Evolutionary conservation across 1,140 invertebrate species (phyloP), one percentile per base, ranked within the genome.

Genomic region (Tetraneura akinire): DNA sequence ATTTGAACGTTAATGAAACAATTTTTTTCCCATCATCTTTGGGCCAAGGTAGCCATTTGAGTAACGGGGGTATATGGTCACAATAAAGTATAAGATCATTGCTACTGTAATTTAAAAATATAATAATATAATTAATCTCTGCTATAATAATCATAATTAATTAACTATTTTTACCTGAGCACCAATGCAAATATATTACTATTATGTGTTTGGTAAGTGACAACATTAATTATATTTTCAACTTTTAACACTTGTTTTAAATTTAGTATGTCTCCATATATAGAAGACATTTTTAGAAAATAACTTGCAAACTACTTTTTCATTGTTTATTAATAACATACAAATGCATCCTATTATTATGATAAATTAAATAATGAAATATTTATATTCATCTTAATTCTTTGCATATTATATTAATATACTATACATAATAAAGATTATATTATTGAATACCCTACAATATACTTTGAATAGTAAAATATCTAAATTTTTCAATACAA

Each of bases 41-140:
- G 1, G 74, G 74, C 74, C 74, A 78, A 47, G 74, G 74, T 32
- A 78, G 47, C 53, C 55, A 78, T 45, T 78, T 78, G 16, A 78
- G 32, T 5, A 21, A 60, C 5, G 74, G 74, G 32, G 74, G 74
- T 3, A 26, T 9, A 23, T 62, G 29, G 14, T 78, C 74, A 45
- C 74, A 55, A 78, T 60, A 78, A 60, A 78, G 55, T 60, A 78
- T 29, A 18, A 78, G 51, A 45, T 78, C 74, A 16, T 78, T 78
- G 23, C 74, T 78, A 29, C 74, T 78, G 18, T 60, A 49, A 78
- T 29, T 16, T 47, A n/a, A 10, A 78, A 45, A 78, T 29, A 11
- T 21, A 71, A 51, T 16, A 1, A 51, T 16, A 29, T 47, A 14
- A 1, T 13, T 47, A 47, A 11, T 37, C 8, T 37, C 32, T 37